Base-by-base conservation (phyloP, 2,113 vertebrate genomes). In the Pagrus major region DNA sequence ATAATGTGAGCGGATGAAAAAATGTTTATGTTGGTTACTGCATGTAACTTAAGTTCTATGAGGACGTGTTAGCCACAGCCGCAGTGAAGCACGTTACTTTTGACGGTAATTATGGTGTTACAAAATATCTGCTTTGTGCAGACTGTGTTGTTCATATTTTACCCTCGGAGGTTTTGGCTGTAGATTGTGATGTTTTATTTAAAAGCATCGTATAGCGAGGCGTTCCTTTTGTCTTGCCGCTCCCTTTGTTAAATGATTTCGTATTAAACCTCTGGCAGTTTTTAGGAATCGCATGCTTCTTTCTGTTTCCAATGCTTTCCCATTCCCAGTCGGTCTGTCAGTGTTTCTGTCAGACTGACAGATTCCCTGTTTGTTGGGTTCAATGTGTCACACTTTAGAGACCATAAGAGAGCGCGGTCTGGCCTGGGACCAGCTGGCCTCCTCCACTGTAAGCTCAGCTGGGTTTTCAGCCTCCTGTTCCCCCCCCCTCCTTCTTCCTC, bases 351-450 rank as follows among this genome's bases (percentile, higher is more conserved):
- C 42, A 51, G 20, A n/a, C 33, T 66, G 42, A 63, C 60, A 37
- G 35, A 51, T 39, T 49, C 23, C 7, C 42, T 56, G 72, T 71
- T 68, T 46, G 78, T 72, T 41, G 56, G 73, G 31, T 66, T 83
- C 46, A 25, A 9, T 42, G 44, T 71, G 63, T 71, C 65, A 31
- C 47, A 59, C 56, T 72, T 68, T 37, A 55, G 37, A 39, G 39
- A 54, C 42, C 63, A 37, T 20, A 39, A 42, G 66, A 71, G 55
- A 76, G 71, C 7, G 29, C 14, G 77, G 35, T 74, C 55, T 85
- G 86, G 79, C 59, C 65, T 9, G 10, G 60, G 56, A 71, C 52
- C 89, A 85, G 83, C 73, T 89, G 89, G 76, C 65, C 66, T 67
- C 56, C 2, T 61, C 54, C 47, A 20, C 69, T 63, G 79, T 25